phyloP scores from a whole-genome alignment of 2,888 invertebrate species.

The Teinopalpus imperialis region DNA sequence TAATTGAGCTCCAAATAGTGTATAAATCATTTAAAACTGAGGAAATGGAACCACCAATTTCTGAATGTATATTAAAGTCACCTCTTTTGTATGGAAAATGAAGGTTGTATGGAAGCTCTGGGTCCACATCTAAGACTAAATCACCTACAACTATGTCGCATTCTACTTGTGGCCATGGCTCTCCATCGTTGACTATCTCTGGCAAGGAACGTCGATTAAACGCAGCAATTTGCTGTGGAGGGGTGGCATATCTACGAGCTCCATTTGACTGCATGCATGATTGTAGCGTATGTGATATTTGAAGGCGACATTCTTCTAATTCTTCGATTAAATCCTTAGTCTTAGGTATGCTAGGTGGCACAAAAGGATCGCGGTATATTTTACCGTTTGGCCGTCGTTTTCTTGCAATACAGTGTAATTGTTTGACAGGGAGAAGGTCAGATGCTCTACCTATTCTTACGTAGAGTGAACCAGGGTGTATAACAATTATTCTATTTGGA shows the following conservation, averaged over 20 bases:
- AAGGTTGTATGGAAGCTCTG: slow-evolving; percentile 88
- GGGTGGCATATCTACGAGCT: slow-evolving; percentile 90
- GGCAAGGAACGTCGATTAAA: slow-evolving; percentile 91
- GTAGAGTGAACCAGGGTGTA: slow-evolving; percentile 96
- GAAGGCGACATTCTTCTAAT: slow-evolving; percentile 91
- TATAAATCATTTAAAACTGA: slow-evolving; percentile 92
- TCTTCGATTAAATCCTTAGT: slow-evolving; percentile 87
- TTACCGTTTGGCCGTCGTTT: slow-evolving; percentile 80
- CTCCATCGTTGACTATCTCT: slow-evolving; percentile 82
- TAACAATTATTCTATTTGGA: slow-evolving; percentile 93
- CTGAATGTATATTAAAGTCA: slow-evolving; percentile 91
- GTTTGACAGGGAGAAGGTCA: slow-evolving; percentile 91
- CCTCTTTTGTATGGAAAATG: slow-evolving; percentile 95
- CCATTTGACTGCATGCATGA: slow-evolving; percentile 93
- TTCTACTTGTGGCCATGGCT: slow-evolving; percentile 84
- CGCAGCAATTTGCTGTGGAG: slow-evolving; percentile 94
- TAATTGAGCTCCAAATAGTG: slow-evolving; percentile 92
- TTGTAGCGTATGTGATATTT: slow-evolving; percentile 93
- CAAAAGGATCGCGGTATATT: slow-evolving; percentile 83
- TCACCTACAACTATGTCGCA: slow-evolving; percentile 88
- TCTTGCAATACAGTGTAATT: slow-evolving; percentile 93
- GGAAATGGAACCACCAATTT: slow-evolving; percentile 92
- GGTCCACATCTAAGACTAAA: slow-evolving; percentile 86
- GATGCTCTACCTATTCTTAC: slow-evolving; percentile 95
- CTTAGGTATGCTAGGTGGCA: slow-evolving; percentile 85